Conservation (phyloP, 2,797 vertebrate genomes). For the Schizopygopsis pylzovi region DNA sequence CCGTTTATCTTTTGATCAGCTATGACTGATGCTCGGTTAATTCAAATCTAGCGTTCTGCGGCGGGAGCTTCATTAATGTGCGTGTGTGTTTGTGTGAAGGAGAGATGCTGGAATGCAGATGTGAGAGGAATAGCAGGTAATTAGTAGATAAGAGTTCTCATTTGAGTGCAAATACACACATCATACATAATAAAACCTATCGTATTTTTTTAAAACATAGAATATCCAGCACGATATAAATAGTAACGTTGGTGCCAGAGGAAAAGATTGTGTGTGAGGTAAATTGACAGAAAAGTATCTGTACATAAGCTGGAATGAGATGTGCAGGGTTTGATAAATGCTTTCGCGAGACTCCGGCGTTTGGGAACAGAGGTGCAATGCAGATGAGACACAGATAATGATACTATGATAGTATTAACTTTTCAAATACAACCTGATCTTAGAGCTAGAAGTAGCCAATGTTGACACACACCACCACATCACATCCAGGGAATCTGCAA, state of each 20-base stretch:
- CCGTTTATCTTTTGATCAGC: slow-evolving; percentile 92
- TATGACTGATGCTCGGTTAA: slow-evolving; percentile 94
- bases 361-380: background rate
- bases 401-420: background rate
- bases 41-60: slow-evolving; percentile 84
- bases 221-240: background rate
- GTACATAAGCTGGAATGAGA: background rate
- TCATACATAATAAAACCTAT: slow-evolving; percentile 7
- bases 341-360: background rate
- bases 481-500: background rate
- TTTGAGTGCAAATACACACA: slow-evolving; percentile 60
- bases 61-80: slow-evolving; percentile 82
- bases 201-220: background rate
- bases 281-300: background rate
- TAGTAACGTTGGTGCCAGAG: background rate
- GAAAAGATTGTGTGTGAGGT: background rate
- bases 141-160: slow-evolving; percentile 82
- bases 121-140: slow-evolving; percentile 85
- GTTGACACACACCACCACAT: background rate
- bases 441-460: background rate
- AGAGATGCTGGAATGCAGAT: slow-evolving; percentile 89
- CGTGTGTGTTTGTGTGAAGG: slow-evolving; percentile 89
- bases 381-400: background rate
- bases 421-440: background rate
- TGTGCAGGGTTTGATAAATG: background rate